A percentile compares a stretch with the other conserved stretches of the same genome.
phyloP scores from a whole-genome alignment of 1,140 invertebrate species.

The Drosophila busckii region DNA sequence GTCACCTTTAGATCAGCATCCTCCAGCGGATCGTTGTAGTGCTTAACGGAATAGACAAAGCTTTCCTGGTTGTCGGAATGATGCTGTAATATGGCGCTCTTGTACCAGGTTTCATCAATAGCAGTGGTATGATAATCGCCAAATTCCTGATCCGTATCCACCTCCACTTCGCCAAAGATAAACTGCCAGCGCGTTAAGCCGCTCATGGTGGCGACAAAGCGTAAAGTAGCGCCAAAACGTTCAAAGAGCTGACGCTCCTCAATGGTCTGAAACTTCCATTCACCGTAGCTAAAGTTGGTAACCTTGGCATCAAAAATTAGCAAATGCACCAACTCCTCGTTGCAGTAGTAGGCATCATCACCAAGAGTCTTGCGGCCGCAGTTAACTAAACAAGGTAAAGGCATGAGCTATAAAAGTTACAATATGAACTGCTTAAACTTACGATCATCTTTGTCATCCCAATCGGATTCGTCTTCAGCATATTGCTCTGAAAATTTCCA shows the following conservation, averaged over 20 bases:
- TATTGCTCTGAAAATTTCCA: constrained; percentile 83
- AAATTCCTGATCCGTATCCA: constrained; percentile 83
- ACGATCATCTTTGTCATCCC: constrained; percentile 59
- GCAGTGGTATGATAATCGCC: constrained; percentile 88
- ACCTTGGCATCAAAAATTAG: constrained; percentile 92
- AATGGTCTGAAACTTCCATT: constrained; percentile 81
- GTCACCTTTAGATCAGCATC: constrained; percentile 85
- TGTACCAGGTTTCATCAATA: constrained; percentile 95
- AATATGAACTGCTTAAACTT: background rate
- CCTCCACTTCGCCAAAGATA: constrained; percentile 81
- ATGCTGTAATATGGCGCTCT: constrained; percentile 92
- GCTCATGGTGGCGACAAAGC: constrained; percentile 93
- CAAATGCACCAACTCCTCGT: constrained; percentile 90
- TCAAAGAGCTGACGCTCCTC: constrained; percentile 81
- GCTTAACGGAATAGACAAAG: constrained; percentile 89
- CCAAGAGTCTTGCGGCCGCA: constrained; percentile 83
- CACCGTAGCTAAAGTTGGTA: constrained; percentile 85
- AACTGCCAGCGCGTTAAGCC: constrained; percentile 92
- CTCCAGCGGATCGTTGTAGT: constrained; percentile 81
- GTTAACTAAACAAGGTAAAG: constrained; percentile 72
- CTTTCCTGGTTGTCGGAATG: constrained; percentile 84
- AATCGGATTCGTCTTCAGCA: constrained; percentile 64
- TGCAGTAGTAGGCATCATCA: constrained; percentile 89
- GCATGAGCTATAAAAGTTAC: background rate
- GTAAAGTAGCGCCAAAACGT: constrained; percentile 84